Evolutionary conservation across 2,797 vertebrate genomes (phyloP).

Genomic region (Falco concolor): DNA sequence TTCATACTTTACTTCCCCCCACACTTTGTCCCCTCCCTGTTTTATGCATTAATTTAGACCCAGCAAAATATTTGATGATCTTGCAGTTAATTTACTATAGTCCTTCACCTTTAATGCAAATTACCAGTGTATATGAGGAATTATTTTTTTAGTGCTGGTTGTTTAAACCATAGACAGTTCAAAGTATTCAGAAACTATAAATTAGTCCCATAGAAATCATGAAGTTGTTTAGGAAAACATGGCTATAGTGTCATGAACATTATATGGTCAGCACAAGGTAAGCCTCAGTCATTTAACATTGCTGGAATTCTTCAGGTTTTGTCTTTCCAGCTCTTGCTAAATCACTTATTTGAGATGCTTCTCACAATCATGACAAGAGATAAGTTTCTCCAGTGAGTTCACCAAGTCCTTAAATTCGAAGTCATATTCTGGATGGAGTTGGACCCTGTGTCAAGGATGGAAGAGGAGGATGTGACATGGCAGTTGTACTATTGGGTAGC

Average conservation of each 20-base stretch:
- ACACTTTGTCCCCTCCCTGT: not conserved
- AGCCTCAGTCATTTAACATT: too few relatives aligned
- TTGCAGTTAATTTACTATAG: not conserved
- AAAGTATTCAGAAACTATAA: not conserved
- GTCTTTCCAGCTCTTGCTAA: not conserved
- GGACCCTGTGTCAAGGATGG: accelerated
- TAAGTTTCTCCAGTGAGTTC: not conserved
- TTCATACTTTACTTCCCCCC: not conserved
- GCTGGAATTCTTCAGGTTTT: not conserved
- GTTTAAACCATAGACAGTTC: not conserved
- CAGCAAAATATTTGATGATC: not conserved
- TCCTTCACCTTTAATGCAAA: not conserved
- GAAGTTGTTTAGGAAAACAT: not conserved
- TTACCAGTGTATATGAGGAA: not conserved
- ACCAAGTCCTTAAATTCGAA: not conserved
- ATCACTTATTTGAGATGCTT: not conserved
- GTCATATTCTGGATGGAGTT: not conserved
- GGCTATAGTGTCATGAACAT: not conserved
- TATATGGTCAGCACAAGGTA: too few relatives aligned
- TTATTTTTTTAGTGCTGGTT: not conserved
- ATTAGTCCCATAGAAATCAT: not conserved
- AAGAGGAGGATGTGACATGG: not conserved
- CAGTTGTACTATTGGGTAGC: not conserved
- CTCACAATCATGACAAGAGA: not conserved
- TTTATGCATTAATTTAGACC: not conserved